A percentile compares a stretch with the other conserved stretches of the same genome.
phyloP scores from a whole-genome alignment of 92 coral and sea anemone genomes.

The Montipora capitata region DNA sequence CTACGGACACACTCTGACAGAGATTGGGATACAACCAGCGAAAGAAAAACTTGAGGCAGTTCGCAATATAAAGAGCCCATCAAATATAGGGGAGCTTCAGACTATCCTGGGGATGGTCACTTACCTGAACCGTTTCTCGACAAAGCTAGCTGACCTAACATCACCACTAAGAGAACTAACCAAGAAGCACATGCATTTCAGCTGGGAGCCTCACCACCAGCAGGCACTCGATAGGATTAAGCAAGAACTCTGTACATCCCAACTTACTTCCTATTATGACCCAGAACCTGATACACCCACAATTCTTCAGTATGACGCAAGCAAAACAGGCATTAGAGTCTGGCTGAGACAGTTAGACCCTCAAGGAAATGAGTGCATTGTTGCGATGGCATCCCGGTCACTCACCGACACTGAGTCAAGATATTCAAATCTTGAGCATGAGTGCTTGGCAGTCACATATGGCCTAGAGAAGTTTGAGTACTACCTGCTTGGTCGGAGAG shows the following conservation, averaged over 20 bases:
- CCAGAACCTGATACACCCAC: slow-evolving; percentile 52
- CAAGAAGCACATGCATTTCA: too few relatives aligned
- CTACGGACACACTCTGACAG: slow-evolving; percentile 57
- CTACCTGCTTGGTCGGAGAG: slow-evolving; percentile 14
- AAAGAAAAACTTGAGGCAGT: slow-evolving; percentile 76
- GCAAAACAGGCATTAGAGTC: slow-evolving; percentile 16
- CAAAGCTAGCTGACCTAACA: slow-evolving; percentile 31
- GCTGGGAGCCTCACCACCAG: too few relatives aligned
- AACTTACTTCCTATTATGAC: slow-evolving; percentile 50
- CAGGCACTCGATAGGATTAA: too few relatives aligned
- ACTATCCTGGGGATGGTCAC: slow-evolving; percentile 62
- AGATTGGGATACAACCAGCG: slow-evolving; percentile 68
- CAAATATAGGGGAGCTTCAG: slow-evolving; percentile 69
- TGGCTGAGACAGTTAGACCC: slow-evolving; percentile 47
- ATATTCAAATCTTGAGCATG: slow-evolving; percentile 36
- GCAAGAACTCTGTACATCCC: slow-evolving; percentile 16
- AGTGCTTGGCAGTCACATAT: slow-evolving; percentile 2
- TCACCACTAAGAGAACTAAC: too few relatives aligned
- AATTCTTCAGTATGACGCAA: slow-evolving; percentile 52
- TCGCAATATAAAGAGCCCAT: slow-evolving; percentile 54
- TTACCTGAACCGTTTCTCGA: slow-evolving; percentile 62
- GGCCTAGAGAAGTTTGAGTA: slow-evolving; percentile 6
- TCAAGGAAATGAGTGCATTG: slow-evolving; percentile 7
- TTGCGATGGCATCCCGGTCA: slow-evolving; percentile 3
- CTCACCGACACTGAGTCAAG: slow-evolving; percentile 39